Evolutionary conservation across 1,140 invertebrate species (phyloP), one percentile per base, ranked within the genome.

Genomic region (Drosophila neocordata): DNA sequence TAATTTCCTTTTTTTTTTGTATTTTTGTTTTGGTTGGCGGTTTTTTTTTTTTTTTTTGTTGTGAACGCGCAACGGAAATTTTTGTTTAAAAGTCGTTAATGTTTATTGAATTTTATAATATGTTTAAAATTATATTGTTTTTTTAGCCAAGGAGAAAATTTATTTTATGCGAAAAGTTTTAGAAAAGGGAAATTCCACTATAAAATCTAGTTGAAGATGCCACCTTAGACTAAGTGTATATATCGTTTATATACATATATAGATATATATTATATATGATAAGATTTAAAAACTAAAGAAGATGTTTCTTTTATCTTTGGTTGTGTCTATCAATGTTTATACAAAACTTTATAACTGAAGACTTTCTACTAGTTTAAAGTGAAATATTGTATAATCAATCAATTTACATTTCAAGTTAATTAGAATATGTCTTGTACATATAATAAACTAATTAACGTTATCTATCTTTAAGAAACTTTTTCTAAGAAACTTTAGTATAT

Each of bases 41-140:
- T 59, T 35, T 59, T 56, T 68, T 22, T 27, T 44, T 65, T 18
- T 41, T 62, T 71, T 59, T 69, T 67, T 59, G 56, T 68, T 65
- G 69, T 84, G 81, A 66, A 66, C 48, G 52, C 59, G 48, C 67
- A 81, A 65, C 77, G 69, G 69, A 85, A 87, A 85, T 77, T 87
- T 48, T 77, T 67, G 65, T 81, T 85, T 75, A 67, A 87, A 52
- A 81, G 67, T 71, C 77, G 62, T 75, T 81, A 80, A 56, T 75
- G 81, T 81, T 82, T 87, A 87, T 82, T 87, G 79, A 82, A 77
- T 74, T 80, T 77, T 84, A 61, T 73, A 69, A 64, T 73, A 65
- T 48, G 20, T 22, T 71, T 70, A 71, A 76, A 61, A 63, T 79
- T 48, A 76, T 60, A 56, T 37, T 75, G 31, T 61, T 76, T 58